Evolutionary conservation across 2,797 vertebrate genomes (phyloP).

Genomic region (Smutsia gigantea): DNA sequence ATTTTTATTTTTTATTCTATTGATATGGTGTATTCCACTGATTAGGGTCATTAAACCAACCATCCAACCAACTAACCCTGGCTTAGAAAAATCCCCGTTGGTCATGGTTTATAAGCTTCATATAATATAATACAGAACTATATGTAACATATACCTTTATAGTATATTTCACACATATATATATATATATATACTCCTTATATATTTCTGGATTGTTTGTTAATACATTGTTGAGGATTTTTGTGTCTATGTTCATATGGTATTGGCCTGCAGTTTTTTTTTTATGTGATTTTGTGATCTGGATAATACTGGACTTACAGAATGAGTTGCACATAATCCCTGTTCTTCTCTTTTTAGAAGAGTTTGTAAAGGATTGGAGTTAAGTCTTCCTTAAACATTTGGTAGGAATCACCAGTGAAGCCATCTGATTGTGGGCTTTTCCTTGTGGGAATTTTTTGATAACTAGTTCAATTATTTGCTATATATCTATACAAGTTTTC

Average conservation of each 20-base stretch:
- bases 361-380: background rate
- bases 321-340: background rate
- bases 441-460: background rate
- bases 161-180: background rate
- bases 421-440: background rate
- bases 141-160: background rate
- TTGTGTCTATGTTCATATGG: background rate
- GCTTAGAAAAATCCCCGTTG: background rate
- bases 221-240: background rate
- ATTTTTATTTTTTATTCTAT: background rate
- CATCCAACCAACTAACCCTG: background rate
- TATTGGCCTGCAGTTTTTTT: background rate
- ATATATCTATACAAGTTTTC: background rate
- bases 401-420: background rate
- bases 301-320: background rate
- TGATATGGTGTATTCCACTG: background rate
- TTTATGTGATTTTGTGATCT: background rate
- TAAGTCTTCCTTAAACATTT: constrained; percentile 22
- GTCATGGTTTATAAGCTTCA: background rate
- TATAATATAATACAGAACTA: background rate
- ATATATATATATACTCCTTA: background rate
- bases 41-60: background rate
- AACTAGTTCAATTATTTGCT: background rate
- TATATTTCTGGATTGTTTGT: constrained; percentile 22
- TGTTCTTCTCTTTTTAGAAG: background rate